Evolutionary conservation across 1,140 invertebrate genomes (phyloP).

Genomic region (Drosophila fuyamai): DNA sequence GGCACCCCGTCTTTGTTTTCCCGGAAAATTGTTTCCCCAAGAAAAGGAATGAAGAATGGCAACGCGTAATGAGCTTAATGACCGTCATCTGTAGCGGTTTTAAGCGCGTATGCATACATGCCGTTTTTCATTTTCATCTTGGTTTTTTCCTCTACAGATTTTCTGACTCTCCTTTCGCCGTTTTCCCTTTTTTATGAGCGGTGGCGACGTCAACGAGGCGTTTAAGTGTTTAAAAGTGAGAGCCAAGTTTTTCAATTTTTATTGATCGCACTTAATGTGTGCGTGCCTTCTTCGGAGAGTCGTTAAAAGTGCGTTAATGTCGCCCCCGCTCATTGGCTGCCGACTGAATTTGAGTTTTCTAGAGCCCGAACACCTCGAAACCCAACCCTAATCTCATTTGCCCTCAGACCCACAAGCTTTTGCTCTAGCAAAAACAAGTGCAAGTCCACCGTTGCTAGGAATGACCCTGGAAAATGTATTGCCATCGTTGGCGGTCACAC

Average conservation of each 20-base stretch:
- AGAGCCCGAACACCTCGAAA: conserved; percentile 17
- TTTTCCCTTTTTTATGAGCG: conserved; percentile 33
- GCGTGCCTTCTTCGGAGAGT: conserved; percentile 39
- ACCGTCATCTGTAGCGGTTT: conserved; percentile 36
- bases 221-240: conserved; percentile 65
- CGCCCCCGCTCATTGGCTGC: conserved; percentile 68
- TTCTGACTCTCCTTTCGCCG: neutral
- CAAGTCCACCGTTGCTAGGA: conserved; percentile 44
- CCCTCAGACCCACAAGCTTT: conserved; percentile 37
- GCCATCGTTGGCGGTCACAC: conserved; percentile 34
- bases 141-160: neutral
- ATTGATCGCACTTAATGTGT: conserved; percentile 66
- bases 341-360: conserved; percentile 46
- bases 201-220: conserved; percentile 49
- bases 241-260: conserved; percentile 66
- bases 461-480: conserved; percentile 64
- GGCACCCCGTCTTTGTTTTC: conserved; percentile 25
- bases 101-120: conserved; percentile 31
- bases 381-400: conserved; percentile 56
- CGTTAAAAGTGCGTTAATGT: conserved; percentile 74
- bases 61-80: conserved; percentile 44
- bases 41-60: conserved; percentile 58
- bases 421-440: conserved; percentile 25
- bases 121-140: conserved; percentile 33
- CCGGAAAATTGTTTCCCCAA: conserved; percentile 24